Evolutionary conservation across 1,140 invertebrate species (phyloP).

Genomic region (Nasonia giraulti): DNA sequence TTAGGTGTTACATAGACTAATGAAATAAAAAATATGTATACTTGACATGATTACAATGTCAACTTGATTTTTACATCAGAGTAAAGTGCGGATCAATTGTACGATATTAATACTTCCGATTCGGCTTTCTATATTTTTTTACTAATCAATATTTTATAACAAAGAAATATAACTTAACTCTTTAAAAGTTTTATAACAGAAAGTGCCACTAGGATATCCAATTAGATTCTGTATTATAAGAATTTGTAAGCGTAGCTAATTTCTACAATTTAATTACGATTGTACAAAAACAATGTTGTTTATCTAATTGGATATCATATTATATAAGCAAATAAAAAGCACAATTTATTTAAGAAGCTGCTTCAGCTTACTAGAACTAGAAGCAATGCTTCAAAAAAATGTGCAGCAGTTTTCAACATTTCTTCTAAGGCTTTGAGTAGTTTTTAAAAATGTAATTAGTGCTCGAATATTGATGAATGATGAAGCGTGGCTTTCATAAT

Average conservation of each 20-base stretch:
- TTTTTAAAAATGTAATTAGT: too few species aligned
- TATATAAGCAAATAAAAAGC: neutral
- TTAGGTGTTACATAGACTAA: neutral
- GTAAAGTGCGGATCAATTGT: neutral
- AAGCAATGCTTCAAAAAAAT: neutral
- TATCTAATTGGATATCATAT: conserved; percentile 17
- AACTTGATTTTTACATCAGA: neutral
- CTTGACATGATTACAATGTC: neutral
- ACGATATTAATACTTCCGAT: conserved; percentile 25
- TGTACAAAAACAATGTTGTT: conserved; percentile 9
- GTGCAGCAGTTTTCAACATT: conserved; percentile 13
- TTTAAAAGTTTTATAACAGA: conserved; percentile 5
- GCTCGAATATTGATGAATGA: too few species aligned
- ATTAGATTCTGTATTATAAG: conserved; percentile 14
- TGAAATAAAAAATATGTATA: neutral
- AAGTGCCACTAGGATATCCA: conserved; percentile 19
- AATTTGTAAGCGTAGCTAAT: neutral
- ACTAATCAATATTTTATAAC: neutral
- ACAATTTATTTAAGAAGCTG: neutral
- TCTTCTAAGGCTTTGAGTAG: too few species aligned
- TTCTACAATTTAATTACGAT: neutral
- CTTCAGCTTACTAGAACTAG: neutral
- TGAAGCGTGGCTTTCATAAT: too few species aligned
- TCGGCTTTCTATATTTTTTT: neutral
- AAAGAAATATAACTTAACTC: neutral